A percentile compares a stretch with the other conserved stretches of the same genome.
Evolutionary conservation across 2,888 invertebrate species (phyloP).

Genomic region (Amblyteles armatorius): DNA sequence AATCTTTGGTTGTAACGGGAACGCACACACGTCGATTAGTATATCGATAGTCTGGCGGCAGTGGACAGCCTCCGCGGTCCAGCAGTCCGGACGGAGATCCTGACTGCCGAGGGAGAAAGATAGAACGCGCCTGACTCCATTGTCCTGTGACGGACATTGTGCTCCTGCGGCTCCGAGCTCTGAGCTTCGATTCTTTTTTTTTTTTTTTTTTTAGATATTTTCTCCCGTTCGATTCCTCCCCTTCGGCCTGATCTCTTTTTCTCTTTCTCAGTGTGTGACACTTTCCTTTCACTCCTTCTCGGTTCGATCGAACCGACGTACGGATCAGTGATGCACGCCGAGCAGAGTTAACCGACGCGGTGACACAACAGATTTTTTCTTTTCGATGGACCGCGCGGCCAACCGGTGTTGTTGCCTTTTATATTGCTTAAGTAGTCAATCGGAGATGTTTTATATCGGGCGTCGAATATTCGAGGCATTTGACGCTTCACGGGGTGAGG

Average conservation of each 20-base stretch:
- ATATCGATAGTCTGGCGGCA: constrained; percentile 36
- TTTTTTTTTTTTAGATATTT: constrained; percentile 46
- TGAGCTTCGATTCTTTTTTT: constrained; percentile 26
- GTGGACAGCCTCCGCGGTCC: constrained; percentile 21
- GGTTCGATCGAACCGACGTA: constrained; percentile 44
- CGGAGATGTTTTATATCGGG: constrained; percentile 54
- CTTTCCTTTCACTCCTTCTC: constrained; percentile 58
- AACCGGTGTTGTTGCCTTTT: constrained; percentile 57
- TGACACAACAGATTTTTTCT: constrained; percentile 63
- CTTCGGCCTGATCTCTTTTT: constrained; percentile 52
- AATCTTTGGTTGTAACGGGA: constrained; percentile 3
- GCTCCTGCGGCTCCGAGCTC: constrained; percentile 56
- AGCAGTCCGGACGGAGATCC: constrained; percentile 36
- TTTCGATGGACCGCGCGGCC: constrained; percentile 53
- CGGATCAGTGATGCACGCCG: constrained; percentile 50
- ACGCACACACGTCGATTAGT: constrained; percentile 32
- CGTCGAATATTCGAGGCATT: constrained; percentile 33
- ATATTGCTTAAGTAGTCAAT: constrained; percentile 56
- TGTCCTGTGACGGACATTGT: constrained; percentile 78
- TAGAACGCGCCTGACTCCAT: constrained; percentile 68
- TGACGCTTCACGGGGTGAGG: constrained; percentile 36
- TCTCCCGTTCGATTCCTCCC: constrained; percentile 40
- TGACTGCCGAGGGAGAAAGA: constrained; percentile 33
- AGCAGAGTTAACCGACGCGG: constrained; percentile 36
- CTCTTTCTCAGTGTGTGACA: constrained; percentile 53